A percentile compares a stretch with the other conserved stretches of the same genome.
phyloP scores from a whole-genome alignment of 2,888 invertebrate species.

The Biston stratarius region DNA sequence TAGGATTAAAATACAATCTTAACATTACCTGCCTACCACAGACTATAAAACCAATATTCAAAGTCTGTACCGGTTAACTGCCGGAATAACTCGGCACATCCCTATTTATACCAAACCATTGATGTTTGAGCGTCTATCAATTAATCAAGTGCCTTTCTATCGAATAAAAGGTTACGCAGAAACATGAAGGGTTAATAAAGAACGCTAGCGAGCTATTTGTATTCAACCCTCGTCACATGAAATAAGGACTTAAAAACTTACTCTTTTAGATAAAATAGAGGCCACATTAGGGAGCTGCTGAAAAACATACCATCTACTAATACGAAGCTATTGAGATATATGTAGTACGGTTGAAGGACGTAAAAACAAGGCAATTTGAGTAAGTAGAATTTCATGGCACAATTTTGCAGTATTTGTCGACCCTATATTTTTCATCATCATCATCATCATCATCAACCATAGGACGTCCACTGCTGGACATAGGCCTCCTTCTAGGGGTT shows the following conservation, averaged over 20 bases:
- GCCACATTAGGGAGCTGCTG: slow-evolving; percentile 15
- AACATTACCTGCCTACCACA: no score
- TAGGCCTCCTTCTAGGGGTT: no score
- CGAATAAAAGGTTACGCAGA: slow-evolving; percentile 42
- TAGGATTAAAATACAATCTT: no score
- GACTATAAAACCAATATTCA: not conserved
- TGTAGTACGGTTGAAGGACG: no score
- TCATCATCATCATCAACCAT: no score
- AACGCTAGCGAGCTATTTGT: slow-evolving; percentile 43
- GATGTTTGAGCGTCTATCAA: slow-evolving; percentile 31
- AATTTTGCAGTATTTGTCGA: no score
- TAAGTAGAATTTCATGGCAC: no score
- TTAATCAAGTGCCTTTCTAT: slow-evolving; percentile 46
- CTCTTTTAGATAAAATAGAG: slow-evolving; percentile 31
- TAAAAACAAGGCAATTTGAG: no score
- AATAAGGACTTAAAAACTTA: slow-evolving; percentile 22
- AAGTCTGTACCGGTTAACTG: not conserved
- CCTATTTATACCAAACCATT: slow-evolving; percentile 30
- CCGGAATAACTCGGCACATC: slow-evolving; percentile 11
- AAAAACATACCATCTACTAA: not conserved
- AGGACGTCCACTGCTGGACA: no score
- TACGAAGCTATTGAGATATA: not conserved
- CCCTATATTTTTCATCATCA: no score
- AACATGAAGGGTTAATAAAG: slow-evolving; percentile 38
- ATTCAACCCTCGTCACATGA: slow-evolving; percentile 39